phyloP scores from a whole-genome alignment of 2,888 invertebrate species.

The Drosophila melanosoma region DNA sequence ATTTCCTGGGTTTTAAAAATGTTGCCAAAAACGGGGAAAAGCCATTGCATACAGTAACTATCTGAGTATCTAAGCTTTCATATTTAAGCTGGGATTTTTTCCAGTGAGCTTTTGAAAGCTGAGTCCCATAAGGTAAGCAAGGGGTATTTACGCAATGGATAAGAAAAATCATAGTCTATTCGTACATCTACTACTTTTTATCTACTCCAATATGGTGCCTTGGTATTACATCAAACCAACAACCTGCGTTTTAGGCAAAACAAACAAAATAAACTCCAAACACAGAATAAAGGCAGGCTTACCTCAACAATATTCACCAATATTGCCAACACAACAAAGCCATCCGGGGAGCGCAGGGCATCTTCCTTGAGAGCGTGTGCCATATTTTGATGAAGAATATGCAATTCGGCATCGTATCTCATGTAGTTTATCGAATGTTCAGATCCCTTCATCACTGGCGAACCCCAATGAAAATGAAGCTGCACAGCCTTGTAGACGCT shows the following conservation, averaged over 20 bases:
- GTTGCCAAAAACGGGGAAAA: no score
- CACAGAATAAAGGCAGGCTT: not conserved
- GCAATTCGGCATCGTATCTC: slow-evolving; percentile 60
- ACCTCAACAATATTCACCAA: slow-evolving; percentile 42
- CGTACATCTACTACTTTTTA: not conserved
- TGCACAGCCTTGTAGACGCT: slow-evolving; percentile 55
- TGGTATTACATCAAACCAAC: not conserved
- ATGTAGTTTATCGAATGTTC: slow-evolving; percentile 49
- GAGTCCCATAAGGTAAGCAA: not conserved
- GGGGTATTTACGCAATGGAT: not conserved
- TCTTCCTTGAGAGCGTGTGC: slow-evolving; percentile 39
- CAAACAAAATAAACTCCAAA: not conserved
- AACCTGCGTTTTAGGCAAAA: no score
- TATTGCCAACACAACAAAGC: slow-evolving; percentile 63
- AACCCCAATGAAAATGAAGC: slow-evolving; percentile 71
- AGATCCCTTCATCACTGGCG: slow-evolving; percentile 48
- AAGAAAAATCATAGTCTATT: not conserved
- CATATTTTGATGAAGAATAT: slow-evolving; percentile 65
- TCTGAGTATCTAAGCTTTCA: not conserved
- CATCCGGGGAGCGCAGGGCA: slow-evolving; percentile 47
- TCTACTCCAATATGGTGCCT: not conserved
- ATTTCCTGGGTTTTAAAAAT: no score
- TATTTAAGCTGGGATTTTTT: not conserved
- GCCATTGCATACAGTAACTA: not conserved
- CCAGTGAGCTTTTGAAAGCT: not conserved